A percentile compares a stretch with the other conserved stretches of the same genome.
phyloP scores from a whole-genome alignment of 2,888 invertebrate species.

The Drosophila austrosaltans region DNA sequence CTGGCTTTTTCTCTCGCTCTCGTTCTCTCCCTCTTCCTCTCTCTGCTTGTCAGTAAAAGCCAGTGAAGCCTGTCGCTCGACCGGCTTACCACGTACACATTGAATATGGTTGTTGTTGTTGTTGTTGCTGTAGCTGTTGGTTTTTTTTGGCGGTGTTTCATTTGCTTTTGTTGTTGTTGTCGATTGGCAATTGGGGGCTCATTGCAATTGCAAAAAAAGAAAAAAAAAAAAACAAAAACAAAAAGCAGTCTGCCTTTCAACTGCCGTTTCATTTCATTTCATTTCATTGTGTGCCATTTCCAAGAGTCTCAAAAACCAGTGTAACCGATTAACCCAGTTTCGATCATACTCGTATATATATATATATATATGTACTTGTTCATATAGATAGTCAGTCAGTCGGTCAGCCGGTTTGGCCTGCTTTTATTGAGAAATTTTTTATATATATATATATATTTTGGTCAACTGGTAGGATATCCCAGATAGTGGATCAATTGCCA shows the following conservation, averaged over 20 bases:
- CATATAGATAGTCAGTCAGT: too few species aligned
- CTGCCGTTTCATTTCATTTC: constrained; percentile 42
- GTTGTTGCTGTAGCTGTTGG: constrained; percentile 29
- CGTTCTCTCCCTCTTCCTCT: constrained; percentile 12
- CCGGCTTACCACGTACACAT: constrained; percentile 34
- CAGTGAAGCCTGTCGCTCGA: constrained; percentile 63
- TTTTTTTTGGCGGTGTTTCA: constrained; percentile 32
- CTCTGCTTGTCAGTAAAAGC: constrained; percentile 16
- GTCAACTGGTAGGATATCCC: constrained; percentile 41
- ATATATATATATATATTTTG: too few species aligned
- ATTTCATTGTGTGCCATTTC: constrained; percentile 52
- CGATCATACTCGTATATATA: background rate
- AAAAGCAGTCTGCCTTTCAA: constrained; percentile 41
- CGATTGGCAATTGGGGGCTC: constrained; percentile 62
- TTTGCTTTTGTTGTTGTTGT: constrained; percentile 23
- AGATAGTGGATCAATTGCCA: constrained; percentile 8
- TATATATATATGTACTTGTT: too few species aligned
- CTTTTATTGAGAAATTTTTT: constrained; percentile 29
- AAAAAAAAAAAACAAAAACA: too few species aligned
- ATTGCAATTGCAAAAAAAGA: constrained; percentile 52
- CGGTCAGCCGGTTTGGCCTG: constrained; percentile 50
- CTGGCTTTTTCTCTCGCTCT: background rate
- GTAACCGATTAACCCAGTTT: constrained; percentile 73
- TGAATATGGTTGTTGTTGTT: constrained; percentile 19
- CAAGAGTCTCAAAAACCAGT: constrained; percentile 49